Conservation (phyloP, 2,797 vertebrate genomes). For the Pseudopleuronectes americanus region DNA sequence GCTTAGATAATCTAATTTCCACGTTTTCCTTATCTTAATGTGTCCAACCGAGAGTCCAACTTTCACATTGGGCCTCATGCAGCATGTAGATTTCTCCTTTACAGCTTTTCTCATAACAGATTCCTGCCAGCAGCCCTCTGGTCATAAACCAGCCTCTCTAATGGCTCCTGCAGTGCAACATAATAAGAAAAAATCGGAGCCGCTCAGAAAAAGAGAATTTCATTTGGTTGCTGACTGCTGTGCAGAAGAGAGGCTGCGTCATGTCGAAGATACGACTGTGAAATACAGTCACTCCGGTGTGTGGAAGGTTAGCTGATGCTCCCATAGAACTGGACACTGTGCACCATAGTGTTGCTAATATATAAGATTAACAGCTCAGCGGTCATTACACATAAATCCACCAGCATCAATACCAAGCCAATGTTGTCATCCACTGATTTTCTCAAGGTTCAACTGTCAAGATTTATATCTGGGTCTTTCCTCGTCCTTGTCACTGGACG, state of each 20-base stretch:
- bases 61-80: conserved; percentile 24
- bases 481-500: conserved; percentile 36
- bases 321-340: too few relatives aligned
- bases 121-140: conserved; percentile 22
- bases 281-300: neutral
- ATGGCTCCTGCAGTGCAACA: conserved; percentile 32
- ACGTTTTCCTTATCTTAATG: conserved; percentile 33
- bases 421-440: conserved; percentile 25
- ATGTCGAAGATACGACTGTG: neutral
- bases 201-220: conserved; percentile 18
- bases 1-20: conserved; percentile 38
- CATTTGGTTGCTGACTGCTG: conserved; percentile 6
- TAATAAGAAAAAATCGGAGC: conserved; percentile 44
- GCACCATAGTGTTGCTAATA: conserved; percentile 3
- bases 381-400: conserved; percentile 32
- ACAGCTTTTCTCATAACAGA: conserved; percentile 34
- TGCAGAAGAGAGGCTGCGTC: neutral
- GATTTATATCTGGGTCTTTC: conserved; percentile 39
- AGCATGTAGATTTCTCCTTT: conserved; percentile 37
- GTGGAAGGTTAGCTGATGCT: neutral
- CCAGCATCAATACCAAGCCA: conserved; percentile 35
- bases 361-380: conserved; percentile 32
- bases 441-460: conserved; percentile 36
- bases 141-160: conserved; percentile 37
- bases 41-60: conserved; percentile 30